Conservation (phyloP, 2,113 vertebrate genomes). For the Prunella fulvescens region DNA sequence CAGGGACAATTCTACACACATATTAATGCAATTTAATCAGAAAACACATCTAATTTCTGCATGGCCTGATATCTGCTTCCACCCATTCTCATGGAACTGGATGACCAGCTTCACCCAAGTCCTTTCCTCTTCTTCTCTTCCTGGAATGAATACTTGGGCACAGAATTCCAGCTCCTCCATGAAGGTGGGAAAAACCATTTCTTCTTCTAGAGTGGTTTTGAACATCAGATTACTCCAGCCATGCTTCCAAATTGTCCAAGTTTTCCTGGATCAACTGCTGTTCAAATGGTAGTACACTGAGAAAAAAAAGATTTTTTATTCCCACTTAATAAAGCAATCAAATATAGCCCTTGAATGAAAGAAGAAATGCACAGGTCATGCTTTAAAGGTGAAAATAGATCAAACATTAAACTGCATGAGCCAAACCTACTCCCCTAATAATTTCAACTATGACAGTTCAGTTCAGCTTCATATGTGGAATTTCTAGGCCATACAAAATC, state of each 20-base stretch:
- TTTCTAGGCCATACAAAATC: neutral
- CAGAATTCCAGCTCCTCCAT: neutral
- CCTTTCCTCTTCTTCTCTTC: neutral
- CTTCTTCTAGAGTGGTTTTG: neutral
- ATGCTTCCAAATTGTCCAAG: neutral
- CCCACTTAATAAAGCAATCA: neutral
- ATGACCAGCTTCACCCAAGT: neutral
- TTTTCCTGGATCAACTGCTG: neutral
- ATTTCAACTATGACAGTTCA: neutral
- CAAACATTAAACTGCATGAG: neutral
- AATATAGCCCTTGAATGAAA: neutral
- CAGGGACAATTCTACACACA: neutral
- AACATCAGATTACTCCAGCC: neutral
- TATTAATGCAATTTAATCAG: neutral
- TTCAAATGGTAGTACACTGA: neutral
- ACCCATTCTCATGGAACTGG: neutral
- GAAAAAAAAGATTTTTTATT: neutral
- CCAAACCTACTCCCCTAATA: neutral
- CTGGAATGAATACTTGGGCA: neutral
- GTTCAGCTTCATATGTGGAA: neutral
- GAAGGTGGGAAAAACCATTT: neutral
- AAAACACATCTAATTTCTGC: neutral
- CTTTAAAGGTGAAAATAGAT: neutral
- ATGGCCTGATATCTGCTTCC: neutral
- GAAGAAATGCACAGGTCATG: neutral